Evolutionary conservation across 1,140 invertebrate species (phyloP).

Genomic region (Orchesella cincta): DNA sequence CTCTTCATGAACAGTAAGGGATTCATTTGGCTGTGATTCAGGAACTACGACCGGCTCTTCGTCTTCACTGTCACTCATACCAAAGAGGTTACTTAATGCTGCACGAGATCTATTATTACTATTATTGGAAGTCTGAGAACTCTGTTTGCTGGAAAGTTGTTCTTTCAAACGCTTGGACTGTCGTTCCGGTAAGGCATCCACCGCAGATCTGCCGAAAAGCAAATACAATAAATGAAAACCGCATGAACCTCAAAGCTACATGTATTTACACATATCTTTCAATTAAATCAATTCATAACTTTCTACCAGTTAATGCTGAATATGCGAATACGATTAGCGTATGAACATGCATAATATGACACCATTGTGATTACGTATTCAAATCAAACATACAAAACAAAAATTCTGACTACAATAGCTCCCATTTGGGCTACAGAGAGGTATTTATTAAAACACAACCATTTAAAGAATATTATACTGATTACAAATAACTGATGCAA

Average conservation of each 20-base stretch:
- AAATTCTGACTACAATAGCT: too few relatives aligned
- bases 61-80: constrained; percentile 23
- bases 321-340: too few relatives aligned
- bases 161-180: neutral
- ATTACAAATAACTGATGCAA: too few relatives aligned
- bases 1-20: constrained; percentile 5
- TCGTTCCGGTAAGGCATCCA: neutral
- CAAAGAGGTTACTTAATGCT: constrained; percentile 28
- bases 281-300: neutral
- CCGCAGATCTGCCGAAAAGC: neutral
- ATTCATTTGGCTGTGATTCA: neutral
- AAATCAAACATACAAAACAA: too few relatives aligned
- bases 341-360: too few relatives aligned
- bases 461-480: too few relatives aligned
- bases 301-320: too few relatives aligned
- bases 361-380: too few relatives aligned
- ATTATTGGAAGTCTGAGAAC: neutral
- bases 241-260: neutral
- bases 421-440: too few relatives aligned
- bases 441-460: too few relatives aligned
- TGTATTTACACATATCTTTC: neutral
- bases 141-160: neutral
- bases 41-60: neutral
- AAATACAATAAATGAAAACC: neutral
- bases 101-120: neutral